Base-by-base conservation (phyloP, 2,113 vertebrate species). In the Neogale vison region DNA sequence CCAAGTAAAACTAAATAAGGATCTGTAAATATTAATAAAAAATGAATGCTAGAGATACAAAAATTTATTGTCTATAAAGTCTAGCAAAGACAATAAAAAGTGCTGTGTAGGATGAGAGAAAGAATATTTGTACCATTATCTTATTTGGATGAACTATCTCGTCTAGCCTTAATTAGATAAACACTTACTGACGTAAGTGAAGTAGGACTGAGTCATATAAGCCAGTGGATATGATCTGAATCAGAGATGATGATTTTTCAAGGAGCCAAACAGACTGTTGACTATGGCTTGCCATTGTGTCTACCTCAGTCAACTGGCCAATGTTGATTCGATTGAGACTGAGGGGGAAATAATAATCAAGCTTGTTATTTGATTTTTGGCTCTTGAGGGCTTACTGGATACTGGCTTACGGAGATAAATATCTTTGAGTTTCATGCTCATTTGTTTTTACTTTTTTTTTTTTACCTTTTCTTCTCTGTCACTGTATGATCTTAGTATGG, bases 381-480 rank as follows among this genome's bases (percentile, higher is more conserved):
- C 31, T 90, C 57, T 74, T 4, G 12, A 14, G 13, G 12, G 0
- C 7, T 50, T 86, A 3, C 14, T 57, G 8, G 55, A 47, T 47
- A 9, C 55, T 0, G 17, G 52, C 17, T 6, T 87, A 82, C 1
- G 18, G 2, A 6, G 6, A 24, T 4, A 79, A 18, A 45, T 21
- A 55, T 18, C 52, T 55, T 55, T 55, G 52, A 55, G 52, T 47
- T 7, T 90, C 47, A 89, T 13, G 47, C 14, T 67, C 10, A 42
- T n/a, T 61, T 71, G 88, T 31, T 34, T 55, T 45, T 29, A 1
- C 39, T 3, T 72, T 79, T 10, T n/a, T 77, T 50, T 50, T 50
- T 50, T 50, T 50, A 47, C 45, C 50, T 83, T 91, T 95, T 36
- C 67, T 36, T 67, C 55, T 72, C 34, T 95, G 31, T 39, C 67